Evolutionary conservation across 2,888 invertebrate genomes (phyloP).

Genomic region (Bugula neritina): DNA sequence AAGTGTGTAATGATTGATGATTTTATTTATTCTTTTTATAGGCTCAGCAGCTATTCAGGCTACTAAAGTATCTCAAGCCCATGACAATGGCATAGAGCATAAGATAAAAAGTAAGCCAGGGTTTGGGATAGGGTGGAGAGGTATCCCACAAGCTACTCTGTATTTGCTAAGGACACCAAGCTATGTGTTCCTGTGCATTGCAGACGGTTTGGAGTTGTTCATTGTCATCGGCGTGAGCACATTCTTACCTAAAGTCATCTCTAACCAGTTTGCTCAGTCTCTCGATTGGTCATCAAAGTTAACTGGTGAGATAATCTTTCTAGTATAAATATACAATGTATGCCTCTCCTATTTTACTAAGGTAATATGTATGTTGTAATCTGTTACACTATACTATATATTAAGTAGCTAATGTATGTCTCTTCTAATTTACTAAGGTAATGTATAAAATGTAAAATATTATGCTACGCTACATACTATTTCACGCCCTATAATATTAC

Average conservation of each 20-base stretch:
- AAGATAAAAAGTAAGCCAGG: conserved; percentile 15
- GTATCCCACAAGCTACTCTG: conserved; percentile 53
- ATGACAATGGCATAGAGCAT: conserved; percentile 33
- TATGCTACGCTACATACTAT: too few relatives aligned
- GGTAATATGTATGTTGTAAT: too few relatives aligned
- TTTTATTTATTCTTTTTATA: too few relatives aligned
- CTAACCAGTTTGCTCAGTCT: conserved; percentile 66
- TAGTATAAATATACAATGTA: not conserved
- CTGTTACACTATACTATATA: too few relatives aligned
- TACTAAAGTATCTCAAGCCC: conserved; percentile 37
- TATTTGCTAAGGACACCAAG: conserved; percentile 63
- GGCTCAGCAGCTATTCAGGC: conserved; percentile 36
- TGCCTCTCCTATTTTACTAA: too few relatives aligned
- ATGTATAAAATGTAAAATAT: too few relatives aligned
- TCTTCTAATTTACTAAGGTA: too few relatives aligned
- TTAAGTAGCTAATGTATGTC: too few relatives aligned
- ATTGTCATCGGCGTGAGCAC: conserved; percentile 62
- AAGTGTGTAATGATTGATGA: too few relatives aligned
- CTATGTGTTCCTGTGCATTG: conserved; percentile 21
- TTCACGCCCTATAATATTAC: too few relatives aligned
- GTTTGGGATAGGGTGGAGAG: conserved; percentile 32
- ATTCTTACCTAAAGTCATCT: conserved; percentile 69
- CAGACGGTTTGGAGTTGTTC: conserved; percentile 60
- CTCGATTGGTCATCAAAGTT: conserved; percentile 65
- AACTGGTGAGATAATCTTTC: conserved; percentile 56